These are phyloP conservation scores for Lynx canadensis DNA, from an alignment of 2,113 vertebrate genomes.

Conservation along the genomic window DNA sequence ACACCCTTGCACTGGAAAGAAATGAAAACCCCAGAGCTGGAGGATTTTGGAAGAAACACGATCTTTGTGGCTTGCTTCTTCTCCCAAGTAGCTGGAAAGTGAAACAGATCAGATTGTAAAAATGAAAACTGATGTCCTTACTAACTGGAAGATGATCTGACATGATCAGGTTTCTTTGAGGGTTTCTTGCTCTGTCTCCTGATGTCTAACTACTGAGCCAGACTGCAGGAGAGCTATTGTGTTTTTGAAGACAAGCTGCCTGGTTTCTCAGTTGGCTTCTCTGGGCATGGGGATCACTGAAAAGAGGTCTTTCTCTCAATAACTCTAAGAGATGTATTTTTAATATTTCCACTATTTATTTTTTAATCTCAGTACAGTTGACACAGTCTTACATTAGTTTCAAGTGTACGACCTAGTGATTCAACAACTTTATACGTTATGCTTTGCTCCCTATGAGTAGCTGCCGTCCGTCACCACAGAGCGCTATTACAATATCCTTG, in stretches of 20 bases:
- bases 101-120: neutral
- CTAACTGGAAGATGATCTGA: neutral
- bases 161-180: neutral
- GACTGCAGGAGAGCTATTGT: neutral
- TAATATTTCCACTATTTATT: neutral
- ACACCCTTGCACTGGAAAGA: neutral
- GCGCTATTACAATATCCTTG: neutral
- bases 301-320: neutral
- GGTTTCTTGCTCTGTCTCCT: neutral
- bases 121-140: neutral
- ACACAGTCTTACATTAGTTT: neutral
- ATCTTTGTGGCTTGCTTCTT: constrained; percentile 30
- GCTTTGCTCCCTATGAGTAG: neutral
- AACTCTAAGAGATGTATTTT: neutral
- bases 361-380: neutral
- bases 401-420: neutral
- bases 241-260: neutral
- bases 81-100: neutral
- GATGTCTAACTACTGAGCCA: neutral
- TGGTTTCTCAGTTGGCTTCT: neutral
- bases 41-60: neutral
- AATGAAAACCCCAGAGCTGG: neutral
- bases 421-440: neutral
- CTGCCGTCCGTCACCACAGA: accelerated
- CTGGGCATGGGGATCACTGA: neutral